A percentile compares a stretch with the other conserved stretches of the same genome.
These are phyloP conservation scores for Xiphydria camelus DNA, from an alignment of 2,888 invertebrate species.

Conservation along the genomic window DNA sequence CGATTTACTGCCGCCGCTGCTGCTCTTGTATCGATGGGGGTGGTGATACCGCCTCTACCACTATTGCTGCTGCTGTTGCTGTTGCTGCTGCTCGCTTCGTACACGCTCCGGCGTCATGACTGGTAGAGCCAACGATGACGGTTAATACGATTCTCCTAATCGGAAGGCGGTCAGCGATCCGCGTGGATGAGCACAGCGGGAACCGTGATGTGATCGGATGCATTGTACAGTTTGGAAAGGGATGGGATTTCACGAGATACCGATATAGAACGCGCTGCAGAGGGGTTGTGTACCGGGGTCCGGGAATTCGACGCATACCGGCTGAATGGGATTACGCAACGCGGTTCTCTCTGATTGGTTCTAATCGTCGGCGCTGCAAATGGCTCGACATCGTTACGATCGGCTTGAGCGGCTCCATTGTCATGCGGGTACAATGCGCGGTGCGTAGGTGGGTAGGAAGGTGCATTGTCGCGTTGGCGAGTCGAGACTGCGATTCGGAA, in stretches of 20 bases:
- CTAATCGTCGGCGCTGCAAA: constrained; percentile 40
- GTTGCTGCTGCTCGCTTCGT: no score
- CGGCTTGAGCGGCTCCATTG: constrained; percentile 25
- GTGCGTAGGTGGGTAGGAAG: no score
- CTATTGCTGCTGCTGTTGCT: no score
- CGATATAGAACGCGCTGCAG: constrained; percentile 22
- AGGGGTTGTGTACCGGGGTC: constrained; percentile 1
- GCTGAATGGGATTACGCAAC: constrained; percentile 44
- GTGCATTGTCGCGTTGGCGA: no score
- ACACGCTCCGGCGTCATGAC: not conserved
- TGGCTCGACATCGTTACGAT: constrained; percentile 38
- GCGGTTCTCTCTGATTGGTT: constrained; percentile 41
- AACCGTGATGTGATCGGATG: constrained; percentile 29
- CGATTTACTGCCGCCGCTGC: no score
- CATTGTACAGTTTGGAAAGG: constrained; percentile 27
- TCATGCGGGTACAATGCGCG: constrained; percentile 10
- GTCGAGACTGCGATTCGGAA: no score
- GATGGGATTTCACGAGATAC: constrained; percentile 22
- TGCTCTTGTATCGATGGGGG: no score
- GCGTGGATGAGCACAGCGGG: constrained; percentile 35
- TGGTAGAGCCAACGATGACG: constrained; percentile 24
- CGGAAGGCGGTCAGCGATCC: constrained; percentile 42
- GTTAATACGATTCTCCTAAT: constrained; percentile 52
- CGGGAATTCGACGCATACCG: constrained; percentile 26
- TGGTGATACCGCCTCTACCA: no score